These are phyloP conservation scores for Vandiemenella viatica DNA, from an alignment of 2,888 invertebrate genomes.

Conservation along the genomic window DNA sequence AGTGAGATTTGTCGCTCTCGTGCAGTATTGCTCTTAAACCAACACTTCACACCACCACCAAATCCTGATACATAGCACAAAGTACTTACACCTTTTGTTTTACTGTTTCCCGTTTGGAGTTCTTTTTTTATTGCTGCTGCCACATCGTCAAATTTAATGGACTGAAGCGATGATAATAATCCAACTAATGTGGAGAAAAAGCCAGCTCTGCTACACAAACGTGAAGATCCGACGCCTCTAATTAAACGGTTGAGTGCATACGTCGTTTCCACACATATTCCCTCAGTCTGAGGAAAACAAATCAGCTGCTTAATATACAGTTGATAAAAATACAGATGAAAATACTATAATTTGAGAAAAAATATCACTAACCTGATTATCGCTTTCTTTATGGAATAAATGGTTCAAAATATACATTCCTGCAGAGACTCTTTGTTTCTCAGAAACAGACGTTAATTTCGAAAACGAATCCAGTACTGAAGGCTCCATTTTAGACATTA, in stretches of 20 bases:
- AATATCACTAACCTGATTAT: conserved; percentile 8
- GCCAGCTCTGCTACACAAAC: conserved; percentile 45
- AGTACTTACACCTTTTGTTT: conserved; percentile 48
- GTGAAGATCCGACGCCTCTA: conserved; percentile 54
- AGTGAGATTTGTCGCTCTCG: too few relatives aligned
- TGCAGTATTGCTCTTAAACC: too few relatives aligned
- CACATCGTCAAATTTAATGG: conserved; percentile 36
- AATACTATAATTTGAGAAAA: too few relatives aligned
- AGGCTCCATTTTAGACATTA: conserved; percentile 16
- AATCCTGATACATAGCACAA: neutral
- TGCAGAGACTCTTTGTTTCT: conserved; percentile 28
- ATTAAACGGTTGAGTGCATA: conserved; percentile 54
- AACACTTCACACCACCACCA: too few relatives aligned
- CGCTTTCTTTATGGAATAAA: conserved; percentile 23
- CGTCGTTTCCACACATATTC: conserved; percentile 36
- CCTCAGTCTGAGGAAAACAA: conserved; percentile 40
- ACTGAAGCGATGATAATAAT: conserved; percentile 36
- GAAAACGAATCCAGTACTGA: conserved; percentile 31
- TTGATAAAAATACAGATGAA: too few relatives aligned
- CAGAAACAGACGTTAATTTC: conserved; percentile 28
- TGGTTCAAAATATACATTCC: conserved; percentile 29
- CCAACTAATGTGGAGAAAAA: conserved; percentile 53
- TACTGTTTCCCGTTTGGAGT: conserved; percentile 42
- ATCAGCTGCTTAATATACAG: too few relatives aligned
- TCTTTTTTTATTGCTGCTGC: conserved; percentile 46